phyloP scores from a whole-genome alignment of 2,888 invertebrate species.

The Lymantria monacha region DNA sequence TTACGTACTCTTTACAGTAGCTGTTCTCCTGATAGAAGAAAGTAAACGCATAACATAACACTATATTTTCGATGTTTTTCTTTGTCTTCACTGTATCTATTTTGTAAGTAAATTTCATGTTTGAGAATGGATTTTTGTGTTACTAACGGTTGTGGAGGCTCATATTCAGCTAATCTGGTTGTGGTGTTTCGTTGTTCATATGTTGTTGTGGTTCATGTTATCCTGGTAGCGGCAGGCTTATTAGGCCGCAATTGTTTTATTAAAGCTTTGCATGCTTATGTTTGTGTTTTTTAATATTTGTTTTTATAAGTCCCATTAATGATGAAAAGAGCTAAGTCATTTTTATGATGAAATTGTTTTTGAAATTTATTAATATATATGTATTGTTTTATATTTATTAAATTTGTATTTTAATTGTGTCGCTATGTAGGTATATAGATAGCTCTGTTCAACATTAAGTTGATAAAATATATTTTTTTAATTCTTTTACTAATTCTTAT shows the following conservation, averaged over 20 bases:
- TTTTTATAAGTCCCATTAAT: not conserved
- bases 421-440: too few species aligned
- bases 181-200: slow-evolving; percentile 10
- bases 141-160: slow-evolving; percentile 8
- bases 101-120: slow-evolving; percentile 2
- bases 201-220: slow-evolving; percentile 10
- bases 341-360: too few species aligned
- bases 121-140: not conserved
- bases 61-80: slow-evolving; percentile 6
- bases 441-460: too few species aligned
- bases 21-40: slow-evolving; percentile 25
- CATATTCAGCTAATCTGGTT: slow-evolving; percentile 8
- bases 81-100: slow-evolving; percentile 2
- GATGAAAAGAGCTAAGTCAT: too few species aligned
- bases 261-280: slow-evolving; percentile 33
- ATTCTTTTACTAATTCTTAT: too few species aligned
- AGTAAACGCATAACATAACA: slow-evolving; percentile 26
- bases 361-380: too few species aligned
- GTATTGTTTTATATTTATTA: too few species aligned
- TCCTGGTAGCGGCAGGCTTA: slow-evolving; percentile 14
- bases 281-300: not conserved
- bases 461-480: too few species aligned
- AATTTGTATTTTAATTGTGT: too few species aligned
- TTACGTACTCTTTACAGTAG: slow-evolving; percentile 17
- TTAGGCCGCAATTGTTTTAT: slow-evolving; percentile 9